Evolutionary conservation across 2,888 invertebrate genomes (phyloP).

Genomic region (Nebria brevicollis): DNA sequence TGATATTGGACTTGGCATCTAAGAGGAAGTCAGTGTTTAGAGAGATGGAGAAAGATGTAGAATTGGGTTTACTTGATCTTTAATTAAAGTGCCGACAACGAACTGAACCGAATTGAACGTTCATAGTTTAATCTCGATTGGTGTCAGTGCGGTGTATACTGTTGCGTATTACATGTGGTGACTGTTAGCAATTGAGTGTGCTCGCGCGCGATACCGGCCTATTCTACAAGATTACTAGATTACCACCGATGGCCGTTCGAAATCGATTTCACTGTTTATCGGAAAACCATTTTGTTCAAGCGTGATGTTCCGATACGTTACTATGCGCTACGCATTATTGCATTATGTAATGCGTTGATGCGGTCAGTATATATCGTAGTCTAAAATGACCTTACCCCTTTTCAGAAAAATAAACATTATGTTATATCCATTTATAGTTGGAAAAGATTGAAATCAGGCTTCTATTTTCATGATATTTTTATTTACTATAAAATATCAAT

Average conservation of each 20-base stretch:
- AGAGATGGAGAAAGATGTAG: background rate
- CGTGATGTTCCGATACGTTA: background rate
- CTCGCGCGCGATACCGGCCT: background rate
- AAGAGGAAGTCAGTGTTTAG: no score
- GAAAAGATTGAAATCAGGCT: no score
- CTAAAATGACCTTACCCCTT: no score
- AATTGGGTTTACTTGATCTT: conserved; percentile 3
- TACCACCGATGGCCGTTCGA: conserved; percentile 20
- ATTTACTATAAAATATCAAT: no score
- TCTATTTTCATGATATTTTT: no score
- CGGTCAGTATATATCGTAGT: no score
- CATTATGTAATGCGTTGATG: background rate
- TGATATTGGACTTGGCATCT: no score
- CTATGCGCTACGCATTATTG: background rate
- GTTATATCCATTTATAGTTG: no score
- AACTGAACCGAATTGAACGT: no score
- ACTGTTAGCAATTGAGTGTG: background rate
- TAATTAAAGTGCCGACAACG: conserved; percentile 2
- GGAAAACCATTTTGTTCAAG: conserved; percentile 43
- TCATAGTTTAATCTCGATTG: background rate
- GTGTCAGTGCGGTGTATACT: background rate
- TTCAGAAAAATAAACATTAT: no score
- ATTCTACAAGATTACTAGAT: conserved; percentile 36
- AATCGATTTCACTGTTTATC: conserved; percentile 40
- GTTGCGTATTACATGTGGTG: no score